These are phyloP conservation scores for Bradypodion pumilum DNA, from an alignment of 2,797 vertebrate genomes.

Conservation along the genomic window DNA sequence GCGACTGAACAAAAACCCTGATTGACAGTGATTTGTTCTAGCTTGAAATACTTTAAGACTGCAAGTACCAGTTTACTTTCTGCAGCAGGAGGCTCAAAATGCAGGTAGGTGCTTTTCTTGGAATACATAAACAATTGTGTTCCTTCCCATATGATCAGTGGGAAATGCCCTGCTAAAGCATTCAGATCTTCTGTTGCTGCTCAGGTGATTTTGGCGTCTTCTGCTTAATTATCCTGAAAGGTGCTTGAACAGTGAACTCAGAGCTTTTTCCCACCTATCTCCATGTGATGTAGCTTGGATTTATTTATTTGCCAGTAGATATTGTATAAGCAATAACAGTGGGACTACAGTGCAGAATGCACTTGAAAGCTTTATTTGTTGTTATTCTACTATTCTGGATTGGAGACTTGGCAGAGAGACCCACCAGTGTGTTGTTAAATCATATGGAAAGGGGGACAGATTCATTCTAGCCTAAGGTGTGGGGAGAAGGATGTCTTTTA, in stretches of 20 bases:
- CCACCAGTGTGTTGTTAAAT: neutral
- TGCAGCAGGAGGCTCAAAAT: conserved; percentile 20
- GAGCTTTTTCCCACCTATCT: conserved; percentile 38
- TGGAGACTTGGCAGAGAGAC: neutral
- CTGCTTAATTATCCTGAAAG: neutral
- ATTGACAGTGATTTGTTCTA: neutral
- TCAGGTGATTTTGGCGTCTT: conserved; percentile 9
- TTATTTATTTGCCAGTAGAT: conserved; percentile 5
- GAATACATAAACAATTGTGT: neutral
- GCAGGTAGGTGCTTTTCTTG: neutral
- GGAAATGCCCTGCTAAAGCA: conserved; percentile 18
- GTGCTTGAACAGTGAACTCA: neutral
- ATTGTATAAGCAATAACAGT: conserved; percentile 33
- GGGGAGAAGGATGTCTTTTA: neutral
- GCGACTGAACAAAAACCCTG: neutral
- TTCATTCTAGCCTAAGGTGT: conserved; percentile 1
- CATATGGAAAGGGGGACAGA: neutral
- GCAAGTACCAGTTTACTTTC: neutral
- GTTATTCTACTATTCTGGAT: conserved; percentile 8
- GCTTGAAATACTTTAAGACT: neutral
- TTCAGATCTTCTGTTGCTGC: conserved; percentile 9
- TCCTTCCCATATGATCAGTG: neutral
- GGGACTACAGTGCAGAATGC: conserved; percentile 35
- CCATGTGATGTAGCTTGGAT: conserved; percentile 17
- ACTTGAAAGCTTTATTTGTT: conserved; percentile 26